Conservation (phyloP, 2,888 invertebrate species). For the Druceiella hillmani region DNA sequence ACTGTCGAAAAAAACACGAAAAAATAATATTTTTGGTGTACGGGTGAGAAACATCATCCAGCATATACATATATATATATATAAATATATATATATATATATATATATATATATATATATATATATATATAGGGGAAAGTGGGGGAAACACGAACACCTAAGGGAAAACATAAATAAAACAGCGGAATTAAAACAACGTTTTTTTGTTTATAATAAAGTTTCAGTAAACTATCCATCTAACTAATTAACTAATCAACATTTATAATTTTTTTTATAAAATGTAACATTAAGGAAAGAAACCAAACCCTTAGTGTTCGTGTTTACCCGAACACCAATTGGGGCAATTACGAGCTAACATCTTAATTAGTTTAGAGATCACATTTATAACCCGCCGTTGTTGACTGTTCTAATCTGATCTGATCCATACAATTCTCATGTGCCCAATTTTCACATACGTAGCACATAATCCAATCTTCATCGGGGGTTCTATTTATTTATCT, state of each 20-base stretch:
- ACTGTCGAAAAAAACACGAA: too few relatives aligned
- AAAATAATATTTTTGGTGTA: too few relatives aligned
- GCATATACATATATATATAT: too few relatives aligned
- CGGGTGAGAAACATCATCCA: too few relatives aligned
- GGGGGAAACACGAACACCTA: constrained; percentile 9
- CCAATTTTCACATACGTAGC: constrained; percentile 17
- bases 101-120: too few relatives aligned
- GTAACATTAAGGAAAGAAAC: too few relatives aligned
- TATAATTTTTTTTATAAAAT: too few relatives aligned
- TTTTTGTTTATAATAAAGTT: neutral
- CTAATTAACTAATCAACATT: neutral
- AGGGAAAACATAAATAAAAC: constrained; percentile 9
- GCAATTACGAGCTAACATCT: constrained; percentile 12
- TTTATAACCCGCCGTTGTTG: constrained; percentile 10
- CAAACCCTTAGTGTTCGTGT: constrained; percentile 9
- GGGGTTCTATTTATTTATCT: constrained; percentile 11
- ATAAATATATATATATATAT: too few relatives aligned
- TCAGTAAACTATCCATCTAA: neutral
- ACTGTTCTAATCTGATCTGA: too few relatives aligned
- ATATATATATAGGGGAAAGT: constrained; percentile 10
- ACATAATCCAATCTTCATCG: constrained; percentile 21
- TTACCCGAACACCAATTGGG: constrained; percentile 11
- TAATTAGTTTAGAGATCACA: constrained; percentile 14
- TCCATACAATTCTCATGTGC: constrained; percentile 18
- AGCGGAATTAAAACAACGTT: neutral